These are phyloP conservation scores for Rotaria sp. DNA, from an alignment of 2,888 invertebrate genomes.

Conservation along the genomic window DNA sequence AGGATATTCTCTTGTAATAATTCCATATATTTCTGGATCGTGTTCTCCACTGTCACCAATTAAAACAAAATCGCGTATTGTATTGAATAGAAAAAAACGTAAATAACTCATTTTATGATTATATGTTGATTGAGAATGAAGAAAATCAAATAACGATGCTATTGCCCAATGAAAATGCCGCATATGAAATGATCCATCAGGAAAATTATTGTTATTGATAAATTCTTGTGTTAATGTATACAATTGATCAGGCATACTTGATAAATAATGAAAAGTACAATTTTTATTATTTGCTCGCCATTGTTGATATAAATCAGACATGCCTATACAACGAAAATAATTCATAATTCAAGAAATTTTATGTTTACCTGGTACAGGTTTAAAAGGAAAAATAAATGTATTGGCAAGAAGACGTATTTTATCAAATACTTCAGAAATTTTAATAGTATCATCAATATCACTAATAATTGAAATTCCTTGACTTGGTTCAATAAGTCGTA, in stretches of 20 bases:
- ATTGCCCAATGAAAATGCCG: conserved; percentile 12
- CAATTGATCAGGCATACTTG: conserved; percentile 10
- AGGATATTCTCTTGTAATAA: background rate
- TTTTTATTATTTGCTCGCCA: background rate
- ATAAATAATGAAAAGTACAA: conserved; percentile 22
- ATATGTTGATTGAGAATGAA: conserved; percentile 2
- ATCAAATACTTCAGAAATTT: conserved; percentile 16
- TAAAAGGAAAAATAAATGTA: conserved; percentile 26
- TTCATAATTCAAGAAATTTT: background rate
- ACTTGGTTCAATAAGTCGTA: background rate
- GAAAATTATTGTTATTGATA: background rate
- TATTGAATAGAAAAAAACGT: background rate
- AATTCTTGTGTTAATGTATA: conserved; percentile 30
- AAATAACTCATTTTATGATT: background rate
- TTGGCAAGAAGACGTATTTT: background rate
- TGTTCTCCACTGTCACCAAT: conserved; percentile 3
- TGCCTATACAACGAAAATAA: background rate
- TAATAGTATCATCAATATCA: conserved; percentile 21
- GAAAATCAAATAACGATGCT: background rate
- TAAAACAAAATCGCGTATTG: background rate
- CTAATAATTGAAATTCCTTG: background rate
- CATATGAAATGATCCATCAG: conserved; percentile 25
- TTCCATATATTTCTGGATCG: conserved; percentile 2
- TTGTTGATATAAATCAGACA: conserved; percentile 1
- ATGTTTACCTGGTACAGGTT: background rate